These are phyloP conservation scores for Eulemur rufifrons DNA, from an alignment of 2,113 vertebrate genomes.

Conservation along the genomic window DNA sequence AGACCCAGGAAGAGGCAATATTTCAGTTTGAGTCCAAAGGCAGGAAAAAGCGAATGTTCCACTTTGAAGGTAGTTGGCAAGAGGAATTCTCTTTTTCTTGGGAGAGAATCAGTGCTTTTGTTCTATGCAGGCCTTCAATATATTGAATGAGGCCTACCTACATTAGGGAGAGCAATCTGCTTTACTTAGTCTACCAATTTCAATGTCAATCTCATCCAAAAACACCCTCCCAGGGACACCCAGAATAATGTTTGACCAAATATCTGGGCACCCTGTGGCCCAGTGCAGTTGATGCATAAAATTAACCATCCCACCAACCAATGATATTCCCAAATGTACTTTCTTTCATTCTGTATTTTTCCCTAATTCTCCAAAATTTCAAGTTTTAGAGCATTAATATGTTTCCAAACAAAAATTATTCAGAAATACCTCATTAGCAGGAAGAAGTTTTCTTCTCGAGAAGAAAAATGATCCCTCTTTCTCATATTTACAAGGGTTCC, in stretches of 20 bases:
- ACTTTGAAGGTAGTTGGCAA: neutral
- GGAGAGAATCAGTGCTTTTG: neutral
- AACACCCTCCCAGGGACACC: neutral
- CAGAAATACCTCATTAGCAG: neutral
- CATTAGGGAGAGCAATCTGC: neutral
- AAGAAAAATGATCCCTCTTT: slow-evolving; percentile 27
- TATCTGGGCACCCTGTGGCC: neutral
- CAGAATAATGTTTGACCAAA: neutral
- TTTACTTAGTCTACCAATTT: neutral
- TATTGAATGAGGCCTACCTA: neutral
- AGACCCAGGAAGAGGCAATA: neutral
- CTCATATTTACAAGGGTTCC: neutral
- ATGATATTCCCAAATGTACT: neutral
- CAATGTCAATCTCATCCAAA: neutral
- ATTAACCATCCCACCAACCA: neutral
- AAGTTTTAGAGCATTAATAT: neutral
- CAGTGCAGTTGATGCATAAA: neutral
- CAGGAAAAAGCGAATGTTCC: neutral
- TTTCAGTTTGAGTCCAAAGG: neutral
- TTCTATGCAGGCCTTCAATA: neutral
- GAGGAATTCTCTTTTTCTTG: neutral
- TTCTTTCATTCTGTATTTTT: neutral
- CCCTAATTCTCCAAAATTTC: slow-evolving; percentile 8
- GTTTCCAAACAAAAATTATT: neutral
- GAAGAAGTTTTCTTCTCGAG: neutral